Conservation (phyloP, 2,888 invertebrate genomes). For the Dicranocentrus wangi region DNA sequence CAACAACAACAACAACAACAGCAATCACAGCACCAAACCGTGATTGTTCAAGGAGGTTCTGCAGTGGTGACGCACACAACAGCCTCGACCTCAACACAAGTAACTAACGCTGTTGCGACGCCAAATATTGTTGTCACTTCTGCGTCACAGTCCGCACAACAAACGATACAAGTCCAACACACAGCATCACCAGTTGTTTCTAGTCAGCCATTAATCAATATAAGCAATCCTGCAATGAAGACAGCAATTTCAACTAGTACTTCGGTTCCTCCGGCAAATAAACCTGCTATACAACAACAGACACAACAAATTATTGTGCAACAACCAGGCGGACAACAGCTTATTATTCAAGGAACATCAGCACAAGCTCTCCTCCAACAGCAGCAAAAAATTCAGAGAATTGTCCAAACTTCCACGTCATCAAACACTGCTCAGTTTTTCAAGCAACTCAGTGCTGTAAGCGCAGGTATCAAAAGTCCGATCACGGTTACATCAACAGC, state of each 20-base stretch:
- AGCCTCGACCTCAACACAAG: conserved; percentile 73
- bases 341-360: conserved; percentile 39
- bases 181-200: conserved; percentile 15
- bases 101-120: conserved; percentile 68
- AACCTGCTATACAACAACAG: conserved; percentile 35
- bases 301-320: conserved; percentile 52
- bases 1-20: conserved; percentile 74
- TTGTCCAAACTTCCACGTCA: conserved; percentile 19
- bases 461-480: not conserved
- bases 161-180: not conserved
- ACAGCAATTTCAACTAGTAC: conserved; percentile 33
- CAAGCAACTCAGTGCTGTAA: conserved; percentile 7
- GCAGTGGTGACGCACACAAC: conserved; percentile 70
- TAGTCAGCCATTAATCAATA: conserved; percentile 60
- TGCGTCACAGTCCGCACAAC: not conserved
- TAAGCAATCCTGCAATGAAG: conserved; percentile 54
- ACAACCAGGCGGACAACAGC: conserved; percentile 39
- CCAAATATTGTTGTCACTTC: not conserved
- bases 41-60: conserved; percentile 66
- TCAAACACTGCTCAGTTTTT: conserved; percentile 5
- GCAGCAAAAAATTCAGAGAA: conserved; percentile 28
- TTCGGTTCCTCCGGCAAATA: conserved; percentile 25
- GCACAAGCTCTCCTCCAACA: conserved; percentile 41
- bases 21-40: conserved; percentile 74
- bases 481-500: conserved; percentile 12